Base-by-base conservation (phyloP, 1,140 invertebrate genomes). In the Ladona fulva region DNA sequence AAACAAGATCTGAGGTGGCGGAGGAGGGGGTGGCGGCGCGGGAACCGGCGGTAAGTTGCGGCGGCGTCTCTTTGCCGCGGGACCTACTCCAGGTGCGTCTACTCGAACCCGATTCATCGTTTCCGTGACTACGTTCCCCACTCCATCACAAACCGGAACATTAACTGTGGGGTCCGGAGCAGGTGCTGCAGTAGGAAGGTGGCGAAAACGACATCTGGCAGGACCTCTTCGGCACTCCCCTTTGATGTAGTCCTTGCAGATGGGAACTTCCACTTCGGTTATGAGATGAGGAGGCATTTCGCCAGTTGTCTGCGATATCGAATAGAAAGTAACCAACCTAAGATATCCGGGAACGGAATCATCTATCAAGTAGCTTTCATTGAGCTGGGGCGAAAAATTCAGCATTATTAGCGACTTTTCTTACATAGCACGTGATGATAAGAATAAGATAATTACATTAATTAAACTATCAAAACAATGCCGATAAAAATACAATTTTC, bases 161-260 rank as follows among this genome's bases (percentile, higher is more conserved):
- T 82, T 76, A 83, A 84, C 1, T 83, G 80, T 0, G 83, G 76
- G 52, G 77, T 75, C 42, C 84, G 84, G 37, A 85, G 84, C 66
- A 84, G 81, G 22, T 85, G 80, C 16, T 85, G 79, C 11, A 81
- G 82, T 83, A 86, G 85, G 83, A 80, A 89, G 29, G 83, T 90
- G 85, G 74, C 89, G 84, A 84, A 90, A 87, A 80, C 87, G 88
- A 82, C 88, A 89, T 78, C 86, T 83, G 5, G 83, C 84, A 3
- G 52, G 52, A 19, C 82, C 84, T 25, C 90, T 87, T 44, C 91
- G 86, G 82, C 93, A 95, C 76, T 90, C 88, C 1, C 92, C 92
- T 83, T 93, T 93, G 25, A 93, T 83, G 82, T 89, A 94, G 82
- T 94, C 92, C 83, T 93, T 93, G 82, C 93, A 94, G 66, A 93